Conservation (phyloP, 2,888 invertebrate species). For the Lathronympha strigana region DNA sequence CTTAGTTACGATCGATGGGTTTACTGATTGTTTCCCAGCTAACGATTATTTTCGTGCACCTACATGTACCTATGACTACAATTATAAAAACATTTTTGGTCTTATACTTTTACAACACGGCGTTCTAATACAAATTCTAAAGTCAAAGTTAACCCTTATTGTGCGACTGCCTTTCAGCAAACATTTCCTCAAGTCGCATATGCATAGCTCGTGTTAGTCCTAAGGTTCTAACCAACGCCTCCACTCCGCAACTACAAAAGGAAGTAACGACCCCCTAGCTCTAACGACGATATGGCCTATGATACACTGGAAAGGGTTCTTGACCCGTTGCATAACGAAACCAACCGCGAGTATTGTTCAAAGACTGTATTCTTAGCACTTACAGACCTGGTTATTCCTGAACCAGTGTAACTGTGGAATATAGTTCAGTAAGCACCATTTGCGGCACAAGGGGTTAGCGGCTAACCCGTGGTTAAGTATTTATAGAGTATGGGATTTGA, state of each 20-base stretch:
- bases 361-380: background rate
- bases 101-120: too few relatives aligned
- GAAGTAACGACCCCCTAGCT: background rate
- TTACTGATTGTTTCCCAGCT: too few relatives aligned
- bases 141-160: background rate
- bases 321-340: constrained; percentile 24
- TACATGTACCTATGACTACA: too few relatives aligned
- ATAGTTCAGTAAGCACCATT: background rate
- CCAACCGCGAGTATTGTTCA: constrained; percentile 23
- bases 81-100: too few relatives aligned
- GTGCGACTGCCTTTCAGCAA: background rate
- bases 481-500: too few relatives aligned
- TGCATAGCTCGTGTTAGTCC: background rate
- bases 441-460: background rate
- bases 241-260: background rate
- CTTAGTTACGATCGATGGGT: too few relatives aligned
- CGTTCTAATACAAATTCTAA: too few relatives aligned
- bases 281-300: background rate
- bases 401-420: background rate
- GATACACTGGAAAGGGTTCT: constrained; percentile 4
- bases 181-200: constrained; percentile 3
- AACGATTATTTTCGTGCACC: too few relatives aligned
- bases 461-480: too few relatives aligned
- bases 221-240: constrained; percentile 8
- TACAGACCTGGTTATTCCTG: background rate